These are phyloP conservation scores for Decapterus maruadsi DNA, from an alignment of 2,797 vertebrate genomes.

Conservation along the genomic window DNA sequence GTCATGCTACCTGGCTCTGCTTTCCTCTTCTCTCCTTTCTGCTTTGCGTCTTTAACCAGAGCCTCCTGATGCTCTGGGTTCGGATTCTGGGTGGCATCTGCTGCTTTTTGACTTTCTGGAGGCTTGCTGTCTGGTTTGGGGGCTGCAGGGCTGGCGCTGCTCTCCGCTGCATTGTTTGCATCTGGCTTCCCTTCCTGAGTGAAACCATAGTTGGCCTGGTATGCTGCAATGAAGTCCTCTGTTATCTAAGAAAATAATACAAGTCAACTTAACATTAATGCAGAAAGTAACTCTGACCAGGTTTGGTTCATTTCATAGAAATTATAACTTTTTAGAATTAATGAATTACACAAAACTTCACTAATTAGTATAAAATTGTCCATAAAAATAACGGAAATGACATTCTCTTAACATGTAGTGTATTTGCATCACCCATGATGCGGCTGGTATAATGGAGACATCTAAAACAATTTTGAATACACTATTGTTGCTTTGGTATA, in stretches of 20 bases:
- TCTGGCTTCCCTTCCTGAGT: constrained; percentile 82
- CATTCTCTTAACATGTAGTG: no score
- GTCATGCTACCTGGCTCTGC: constrained; percentile 87
- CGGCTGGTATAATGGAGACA: no score
- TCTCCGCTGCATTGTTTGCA: constrained; percentile 63
- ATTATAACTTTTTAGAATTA: background rate
- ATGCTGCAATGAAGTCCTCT: constrained; percentile 95
- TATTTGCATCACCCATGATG: no score
- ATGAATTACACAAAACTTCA: no score
- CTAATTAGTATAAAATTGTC: no score
- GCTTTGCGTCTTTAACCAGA: constrained; percentile 67
- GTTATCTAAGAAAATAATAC: constrained; percentile 87
- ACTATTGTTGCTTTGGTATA: no score
- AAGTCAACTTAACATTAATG: constrained; percentile 42
- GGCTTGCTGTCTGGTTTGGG: constrained; percentile 38
- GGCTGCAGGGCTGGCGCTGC: constrained; percentile 36
- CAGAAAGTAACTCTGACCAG: constrained; percentile 10
- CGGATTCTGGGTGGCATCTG: background rate
- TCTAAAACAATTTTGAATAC: no score
- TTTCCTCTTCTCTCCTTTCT: constrained; percentile 94
- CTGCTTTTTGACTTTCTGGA: constrained; percentile 49
- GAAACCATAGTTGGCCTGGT: constrained; percentile 97
- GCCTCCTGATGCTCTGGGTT: constrained; percentile 48
- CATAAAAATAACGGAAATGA: no score
- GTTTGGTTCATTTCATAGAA: background rate